phyloP scores from a whole-genome alignment of 2,113 vertebrate genomes.

The Xiphias gladius region DNA sequence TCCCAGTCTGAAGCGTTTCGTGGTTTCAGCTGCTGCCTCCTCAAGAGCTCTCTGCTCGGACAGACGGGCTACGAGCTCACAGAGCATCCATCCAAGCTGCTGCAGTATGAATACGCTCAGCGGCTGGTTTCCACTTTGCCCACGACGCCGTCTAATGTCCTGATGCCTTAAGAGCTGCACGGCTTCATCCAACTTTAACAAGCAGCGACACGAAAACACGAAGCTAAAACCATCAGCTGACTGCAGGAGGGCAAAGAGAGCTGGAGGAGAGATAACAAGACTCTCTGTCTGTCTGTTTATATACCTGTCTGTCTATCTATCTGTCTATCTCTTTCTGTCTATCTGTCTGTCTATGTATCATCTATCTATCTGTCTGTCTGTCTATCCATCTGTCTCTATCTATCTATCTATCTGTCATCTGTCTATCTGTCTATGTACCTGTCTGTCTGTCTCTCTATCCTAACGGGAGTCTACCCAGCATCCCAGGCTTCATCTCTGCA shows the following conservation, averaged over 20 bases:
- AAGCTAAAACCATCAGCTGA: not conserved
- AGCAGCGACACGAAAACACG: slow-evolving; percentile 7
- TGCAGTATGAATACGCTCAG: not conserved
- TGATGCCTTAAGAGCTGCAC: slow-evolving; percentile 11
- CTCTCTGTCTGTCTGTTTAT: no score
- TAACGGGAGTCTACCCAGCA: no score
- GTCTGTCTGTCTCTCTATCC: no score
- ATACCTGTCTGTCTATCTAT: no score
- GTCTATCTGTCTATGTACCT: no score
- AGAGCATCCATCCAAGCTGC: not conserved
- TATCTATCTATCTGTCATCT: no score
- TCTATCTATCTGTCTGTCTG: no score
- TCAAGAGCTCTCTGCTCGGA: slow-evolving; percentile 5
- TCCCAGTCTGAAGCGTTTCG: not conserved
- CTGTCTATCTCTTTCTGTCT: no score
- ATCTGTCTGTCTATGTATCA: no score
- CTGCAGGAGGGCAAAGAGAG: not conserved
- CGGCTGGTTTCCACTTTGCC: not conserved
- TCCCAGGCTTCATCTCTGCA: no score
- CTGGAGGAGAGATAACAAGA: not conserved
- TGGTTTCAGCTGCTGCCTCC: not conserved
- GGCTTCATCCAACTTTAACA: slow-evolving; percentile 28
- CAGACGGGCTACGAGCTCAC: slow-evolving; percentile 1
- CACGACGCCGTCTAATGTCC: not conserved
- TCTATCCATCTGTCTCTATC: no score